A percentile compares a stretch with the other conserved stretches of the same genome.
Conservation (phyloP, 2,797 vertebrate genomes). For the Aeoliscus strigatus region DNA sequence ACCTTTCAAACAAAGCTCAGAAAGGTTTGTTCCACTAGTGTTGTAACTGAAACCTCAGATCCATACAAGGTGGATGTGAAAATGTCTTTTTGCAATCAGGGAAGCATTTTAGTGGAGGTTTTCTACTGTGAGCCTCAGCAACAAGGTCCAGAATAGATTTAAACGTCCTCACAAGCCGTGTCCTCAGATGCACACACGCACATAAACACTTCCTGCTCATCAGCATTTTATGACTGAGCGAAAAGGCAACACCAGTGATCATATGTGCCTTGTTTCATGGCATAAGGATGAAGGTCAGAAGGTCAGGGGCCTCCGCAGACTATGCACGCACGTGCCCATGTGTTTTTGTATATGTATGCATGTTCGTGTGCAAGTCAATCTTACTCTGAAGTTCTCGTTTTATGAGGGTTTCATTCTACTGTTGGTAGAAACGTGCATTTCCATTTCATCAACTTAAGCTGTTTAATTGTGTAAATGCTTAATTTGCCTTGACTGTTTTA, state of each 20-base stretch:
- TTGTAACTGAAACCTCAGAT: too few relatives aligned
- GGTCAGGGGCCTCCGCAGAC: conserved; percentile 1
- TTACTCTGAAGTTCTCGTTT: too few relatives aligned
- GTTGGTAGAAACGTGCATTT: too few relatives aligned
- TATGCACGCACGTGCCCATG: background rate
- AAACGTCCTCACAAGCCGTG: background rate
- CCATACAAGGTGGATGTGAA: too few relatives aligned
- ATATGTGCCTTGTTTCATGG: conserved; percentile 16
- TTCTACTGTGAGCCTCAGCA: conserved; percentile 5
- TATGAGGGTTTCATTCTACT: too few relatives aligned
- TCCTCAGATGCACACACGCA: conserved; percentile 1
- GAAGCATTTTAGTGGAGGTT: too few relatives aligned
- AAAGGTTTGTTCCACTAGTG: too few relatives aligned
- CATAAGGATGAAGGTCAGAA: conserved; percentile 9
- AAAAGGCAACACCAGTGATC: conserved; percentile 13
- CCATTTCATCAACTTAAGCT: too few relatives aligned
- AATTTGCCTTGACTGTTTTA: too few relatives aligned
- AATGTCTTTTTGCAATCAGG: too few relatives aligned
- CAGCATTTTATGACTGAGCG: conserved; percentile 2
- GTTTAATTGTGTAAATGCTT: background rate
- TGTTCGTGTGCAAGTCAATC: conserved; percentile 44
- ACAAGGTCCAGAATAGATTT: conserved; percentile 23
- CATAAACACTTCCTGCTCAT: conserved; percentile 15
- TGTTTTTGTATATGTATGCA: conserved; percentile 16
- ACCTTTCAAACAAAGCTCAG: too few relatives aligned